These are phyloP conservation scores for Gorsachius magnificus DNA, from an alignment of 2,797 vertebrate genomes.

Conservation along the genomic window DNA sequence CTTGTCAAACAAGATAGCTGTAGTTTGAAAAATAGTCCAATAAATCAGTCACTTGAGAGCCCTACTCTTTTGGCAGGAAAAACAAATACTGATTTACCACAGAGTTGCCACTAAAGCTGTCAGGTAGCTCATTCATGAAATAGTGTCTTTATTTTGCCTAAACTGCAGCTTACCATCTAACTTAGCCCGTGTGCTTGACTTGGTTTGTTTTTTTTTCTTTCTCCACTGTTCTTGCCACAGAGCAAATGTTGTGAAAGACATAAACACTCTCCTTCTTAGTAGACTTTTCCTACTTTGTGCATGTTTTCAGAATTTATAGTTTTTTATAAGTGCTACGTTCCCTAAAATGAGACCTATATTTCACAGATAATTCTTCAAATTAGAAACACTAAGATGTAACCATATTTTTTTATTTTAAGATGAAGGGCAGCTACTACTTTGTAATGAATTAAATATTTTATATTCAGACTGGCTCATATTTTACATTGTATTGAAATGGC, in stretches of 20 bases:
- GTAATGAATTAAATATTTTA: not conserved
- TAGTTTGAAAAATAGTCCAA: not conserved
- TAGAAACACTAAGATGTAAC: not conserved
- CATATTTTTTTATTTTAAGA: not conserved
- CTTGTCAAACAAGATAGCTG: not conserved
- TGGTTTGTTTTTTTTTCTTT: not conserved
- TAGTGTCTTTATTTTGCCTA: not conserved
- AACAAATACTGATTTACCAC: not conserved
- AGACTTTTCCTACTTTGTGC: not conserved
- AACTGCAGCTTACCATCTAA: not conserved
- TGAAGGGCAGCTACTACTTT: not conserved
- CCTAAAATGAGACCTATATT: not conserved
- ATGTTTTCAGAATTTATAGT: no score
- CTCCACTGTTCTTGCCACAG: not conserved
- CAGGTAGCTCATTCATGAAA: not conserved
- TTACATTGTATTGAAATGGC: not conserved
- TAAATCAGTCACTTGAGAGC: not conserved
- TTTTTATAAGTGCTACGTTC: not conserved
- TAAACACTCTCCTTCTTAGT: not conserved
- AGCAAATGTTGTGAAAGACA: not conserved
- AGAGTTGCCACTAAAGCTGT: not conserved
- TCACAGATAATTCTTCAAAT: not conserved
- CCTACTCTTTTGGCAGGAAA: not conserved
- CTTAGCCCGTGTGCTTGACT: not conserved
- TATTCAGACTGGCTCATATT: not conserved